Percentiles rank a stretch among this genome's conserved stretches.
Evolutionary conservation across 2,888 invertebrate genomes (phyloP).

Genomic region (Phorcus lineatus): DNA sequence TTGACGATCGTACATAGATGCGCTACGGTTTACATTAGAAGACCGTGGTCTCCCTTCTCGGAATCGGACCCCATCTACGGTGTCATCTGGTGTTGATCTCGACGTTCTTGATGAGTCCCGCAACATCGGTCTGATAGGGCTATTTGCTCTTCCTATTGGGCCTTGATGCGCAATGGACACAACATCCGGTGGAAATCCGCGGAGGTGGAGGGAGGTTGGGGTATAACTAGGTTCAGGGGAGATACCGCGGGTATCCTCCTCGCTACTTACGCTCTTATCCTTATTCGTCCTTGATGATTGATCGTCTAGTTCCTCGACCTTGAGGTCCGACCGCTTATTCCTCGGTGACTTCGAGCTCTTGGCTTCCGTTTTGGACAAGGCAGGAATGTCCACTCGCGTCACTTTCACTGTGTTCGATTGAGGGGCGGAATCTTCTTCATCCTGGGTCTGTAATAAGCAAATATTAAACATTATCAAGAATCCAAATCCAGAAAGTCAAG

Average conservation of each 20-base stretch:
- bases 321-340: not conserved
- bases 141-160: not conserved
- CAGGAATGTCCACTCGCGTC: conserved; percentile 33
- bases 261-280: not conserved
- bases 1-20: not conserved
- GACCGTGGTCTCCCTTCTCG: not conserved
- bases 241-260: not conserved
- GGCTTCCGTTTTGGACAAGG: not conserved
- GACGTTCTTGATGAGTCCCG: not conserved
- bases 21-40: not conserved
- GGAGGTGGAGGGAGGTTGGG: not conserved
- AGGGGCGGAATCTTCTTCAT: conserved; percentile 21
- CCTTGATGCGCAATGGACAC: not conserved
- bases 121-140: not conserved
- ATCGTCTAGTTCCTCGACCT: not conserved
- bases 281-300: too few species aligned
- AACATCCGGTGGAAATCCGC: not conserved
- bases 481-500: too few species aligned
- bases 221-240: not conserved
- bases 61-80: not conserved
- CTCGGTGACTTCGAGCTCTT: not conserved
- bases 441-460: not conserved
- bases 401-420: conserved; percentile 29
- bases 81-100: not conserved
- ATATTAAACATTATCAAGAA: too few species aligned